These are phyloP conservation scores for Pteronura brasiliensis DNA, from an alignment of 2,113 vertebrate genomes.

Conservation along the genomic window DNA sequence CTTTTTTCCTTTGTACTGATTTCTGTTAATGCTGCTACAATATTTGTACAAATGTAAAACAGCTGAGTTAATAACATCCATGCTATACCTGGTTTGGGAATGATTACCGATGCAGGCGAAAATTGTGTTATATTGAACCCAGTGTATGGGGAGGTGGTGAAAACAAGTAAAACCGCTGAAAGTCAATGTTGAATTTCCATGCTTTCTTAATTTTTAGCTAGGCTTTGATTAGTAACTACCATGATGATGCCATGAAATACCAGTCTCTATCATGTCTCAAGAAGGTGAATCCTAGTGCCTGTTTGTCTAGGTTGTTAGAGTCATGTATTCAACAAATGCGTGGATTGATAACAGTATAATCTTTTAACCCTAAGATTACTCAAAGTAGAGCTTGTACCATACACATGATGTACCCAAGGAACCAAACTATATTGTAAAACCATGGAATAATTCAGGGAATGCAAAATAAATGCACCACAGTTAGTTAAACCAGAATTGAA, in stretches of 20 bases:
- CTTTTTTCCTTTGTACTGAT: not conserved
- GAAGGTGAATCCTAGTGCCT: not conserved
- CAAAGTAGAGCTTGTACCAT: not conserved
- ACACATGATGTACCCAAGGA: not conserved
- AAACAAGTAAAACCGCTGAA: not conserved
- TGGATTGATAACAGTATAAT: not conserved
- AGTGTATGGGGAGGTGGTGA: not conserved
- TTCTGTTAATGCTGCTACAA: not conserved
- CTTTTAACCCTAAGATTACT: not conserved
- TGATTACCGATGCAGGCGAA: not conserved
- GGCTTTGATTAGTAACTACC: not conserved
- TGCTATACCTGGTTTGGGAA: not conserved
- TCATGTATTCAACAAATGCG: not conserved
- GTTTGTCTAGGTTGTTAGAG: not conserved
- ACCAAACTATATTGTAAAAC: not conserved
- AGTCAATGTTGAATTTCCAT: not conserved
- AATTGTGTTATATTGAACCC: not conserved
- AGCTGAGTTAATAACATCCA: not conserved
- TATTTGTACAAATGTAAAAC: not conserved
- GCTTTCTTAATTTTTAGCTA: not conserved
- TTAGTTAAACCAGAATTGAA: not conserved
- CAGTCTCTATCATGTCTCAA: not conserved
- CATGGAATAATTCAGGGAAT: not conserved
- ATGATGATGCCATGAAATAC: not conserved
- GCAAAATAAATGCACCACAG: not conserved